Conservation (phyloP, 2,797 vertebrate genomes). For the Menidia menidia region DNA sequence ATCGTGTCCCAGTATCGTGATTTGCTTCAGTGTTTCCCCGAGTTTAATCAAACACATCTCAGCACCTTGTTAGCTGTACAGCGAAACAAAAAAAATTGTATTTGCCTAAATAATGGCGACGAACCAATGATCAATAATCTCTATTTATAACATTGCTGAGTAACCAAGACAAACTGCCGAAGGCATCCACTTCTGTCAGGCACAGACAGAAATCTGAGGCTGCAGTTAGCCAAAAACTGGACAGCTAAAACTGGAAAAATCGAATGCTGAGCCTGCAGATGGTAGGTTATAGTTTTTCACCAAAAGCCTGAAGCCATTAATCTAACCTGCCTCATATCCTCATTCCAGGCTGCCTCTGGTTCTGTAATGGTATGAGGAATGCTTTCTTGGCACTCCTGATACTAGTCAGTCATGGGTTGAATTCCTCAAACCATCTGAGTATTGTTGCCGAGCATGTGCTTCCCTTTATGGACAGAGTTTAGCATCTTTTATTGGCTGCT, state of each 20-base stretch:
- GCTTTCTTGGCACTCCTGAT: not conserved
- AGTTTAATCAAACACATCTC: not conserved
- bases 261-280: slow-evolving; percentile 9
- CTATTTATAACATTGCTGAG: not conserved
- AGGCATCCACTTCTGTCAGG: not conserved
- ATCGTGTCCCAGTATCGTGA: not conserved
- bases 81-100: too few relatives aligned
- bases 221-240: not conserved
- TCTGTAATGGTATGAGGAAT: not conserved
- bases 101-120: too few relatives aligned
- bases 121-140: not conserved
- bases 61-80: not conserved
- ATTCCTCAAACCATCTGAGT: not conserved
- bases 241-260: not conserved
- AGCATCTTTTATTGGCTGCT: not conserved
- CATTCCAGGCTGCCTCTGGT: not conserved
- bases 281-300: slow-evolving; percentile 2
- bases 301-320: slow-evolving; percentile 4
- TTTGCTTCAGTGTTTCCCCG: not conserved
- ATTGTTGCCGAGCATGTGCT: slow-evolving; percentile 1
- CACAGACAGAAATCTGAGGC: not conserved
- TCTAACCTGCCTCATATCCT: not conserved
- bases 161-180: not conserved
- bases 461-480: not conserved
- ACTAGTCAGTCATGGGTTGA: not conserved